Evolutionary conservation across 2,113 vertebrate genomes (phyloP).

Genomic region (Spilogale gracilis): DNA sequence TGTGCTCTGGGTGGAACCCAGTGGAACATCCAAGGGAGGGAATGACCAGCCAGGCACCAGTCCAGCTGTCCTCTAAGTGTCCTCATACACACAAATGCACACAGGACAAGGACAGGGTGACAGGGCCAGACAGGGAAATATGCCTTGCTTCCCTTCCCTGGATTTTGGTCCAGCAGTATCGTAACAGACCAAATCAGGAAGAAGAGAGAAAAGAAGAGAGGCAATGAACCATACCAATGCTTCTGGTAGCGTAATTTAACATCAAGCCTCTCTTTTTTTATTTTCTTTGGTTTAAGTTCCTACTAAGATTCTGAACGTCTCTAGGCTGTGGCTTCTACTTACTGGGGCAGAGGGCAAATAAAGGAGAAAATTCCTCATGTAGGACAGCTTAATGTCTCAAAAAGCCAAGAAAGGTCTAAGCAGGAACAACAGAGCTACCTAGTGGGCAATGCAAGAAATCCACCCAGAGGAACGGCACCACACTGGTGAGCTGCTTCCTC

Average conservation of each 20-base stretch:
- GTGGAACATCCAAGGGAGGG: background rate
- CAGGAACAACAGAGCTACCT: background rate
- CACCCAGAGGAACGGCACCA: fast-evolving
- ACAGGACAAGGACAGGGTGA: background rate
- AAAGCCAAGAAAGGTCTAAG: background rate
- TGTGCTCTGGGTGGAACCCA: background rate
- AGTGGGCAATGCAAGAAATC: background rate
- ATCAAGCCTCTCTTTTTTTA: background rate
- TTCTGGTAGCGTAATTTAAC: background rate
- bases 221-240: background rate
- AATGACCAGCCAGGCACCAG: background rate
- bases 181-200: background rate
- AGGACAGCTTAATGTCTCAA: background rate
- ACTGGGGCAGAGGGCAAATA: background rate
- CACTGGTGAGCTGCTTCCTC: fast-evolving
- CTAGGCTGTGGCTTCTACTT: background rate
- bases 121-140: background rate
- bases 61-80: background rate
- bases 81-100: background rate
- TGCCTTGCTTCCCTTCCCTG: background rate
- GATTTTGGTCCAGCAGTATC: background rate
- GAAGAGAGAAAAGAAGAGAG: background rate
- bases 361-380: background rate
- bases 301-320: background rate
- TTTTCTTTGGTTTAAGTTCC: background rate